Base-by-base conservation (phyloP, 2,888 invertebrate species). In the Polydrusus pterygomalis region DNA sequence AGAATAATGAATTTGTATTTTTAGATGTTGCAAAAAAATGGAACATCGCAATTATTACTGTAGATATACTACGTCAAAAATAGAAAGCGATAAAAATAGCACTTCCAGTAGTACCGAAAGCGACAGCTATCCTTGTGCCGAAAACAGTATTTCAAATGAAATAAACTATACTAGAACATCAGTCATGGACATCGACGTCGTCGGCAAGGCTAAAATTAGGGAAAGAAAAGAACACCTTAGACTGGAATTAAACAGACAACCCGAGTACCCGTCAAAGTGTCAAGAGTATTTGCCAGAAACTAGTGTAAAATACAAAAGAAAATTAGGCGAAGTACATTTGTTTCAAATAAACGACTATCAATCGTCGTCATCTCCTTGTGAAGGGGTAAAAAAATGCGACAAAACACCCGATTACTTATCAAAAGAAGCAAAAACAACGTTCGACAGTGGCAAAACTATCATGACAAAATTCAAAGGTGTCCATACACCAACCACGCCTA, bases 241-340 rank as follows among this genome's bases (percentile, higher is more conserved):
- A 34, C 47, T 64, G 7, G 34, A 64, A 49, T 13, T 34, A 1
- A 45, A 17, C 8, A 13, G 3, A 30, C 30, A 8, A 18, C 18
- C 30, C 0, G 56, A 43, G 11, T 63, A 51, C 40, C 15, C 43
- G 43, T 74, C 68, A 2, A 68, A 38, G 18, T 68, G 74, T 13
- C 54, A 62, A 17, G 68, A 68, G 15, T 18, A 34, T 20, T 25
- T 70, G 54, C 40, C 43, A 5, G 10, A 51, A 38, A 54, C n/a
- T 10, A 8, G 20, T 11, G 20, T 9, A 2, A 18, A 40, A 10
- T 20, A 62, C 8, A 68, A 54, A 15, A 34, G 68, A 54, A 74
- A 74, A 18, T 10, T 20, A 10, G 60, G 68, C 40, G 62, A 68
- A n/a, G 51, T 62, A 1, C 38, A 20, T 20, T 34, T 74, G 15